phyloP scores from a whole-genome alignment of 2,113 vertebrate species.

The Tyrannus savana region DNA sequence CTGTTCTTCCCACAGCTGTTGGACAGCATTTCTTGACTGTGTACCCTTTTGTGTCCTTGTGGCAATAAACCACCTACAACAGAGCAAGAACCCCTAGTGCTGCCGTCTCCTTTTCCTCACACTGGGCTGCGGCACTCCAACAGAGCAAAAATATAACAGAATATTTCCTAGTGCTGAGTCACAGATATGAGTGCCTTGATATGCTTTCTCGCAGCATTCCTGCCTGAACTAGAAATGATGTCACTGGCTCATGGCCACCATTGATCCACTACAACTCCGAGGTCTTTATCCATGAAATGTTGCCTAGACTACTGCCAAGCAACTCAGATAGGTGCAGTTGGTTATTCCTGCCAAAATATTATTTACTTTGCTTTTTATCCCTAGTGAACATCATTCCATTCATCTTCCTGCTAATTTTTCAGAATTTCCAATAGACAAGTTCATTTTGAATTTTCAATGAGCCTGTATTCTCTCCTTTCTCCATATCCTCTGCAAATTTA shows the following conservation, averaged over 20 bases:
- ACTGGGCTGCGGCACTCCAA: not conserved
- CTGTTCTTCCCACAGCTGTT: no score
- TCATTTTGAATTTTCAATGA: conserved; percentile 45
- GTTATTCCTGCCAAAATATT: not conserved
- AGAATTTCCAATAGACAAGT: not conserved
- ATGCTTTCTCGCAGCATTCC: not conserved
- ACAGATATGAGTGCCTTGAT: not conserved
- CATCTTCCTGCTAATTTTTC: conserved; percentile 18
- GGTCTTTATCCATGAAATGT: not conserved
- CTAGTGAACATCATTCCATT: not conserved
- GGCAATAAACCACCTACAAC: no score
- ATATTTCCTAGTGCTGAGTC: not conserved
- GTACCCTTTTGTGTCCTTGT: no score
- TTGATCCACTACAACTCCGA: not conserved
- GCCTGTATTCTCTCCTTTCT: conserved; percentile 1
- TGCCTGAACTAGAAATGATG: not conserved
- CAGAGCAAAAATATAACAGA: not conserved
- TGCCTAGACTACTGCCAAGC: not conserved
- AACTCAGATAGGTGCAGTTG: not conserved
- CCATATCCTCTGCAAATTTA: conserved; percentile 61
- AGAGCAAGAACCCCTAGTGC: no score
- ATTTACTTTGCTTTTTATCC: not conserved
- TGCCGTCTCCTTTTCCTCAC: no score
- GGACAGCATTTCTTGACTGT: no score
- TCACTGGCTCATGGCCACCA: not conserved